Base-by-base conservation (phyloP, 2,113 vertebrate species). In the Brienomyrus longianalis region DNA sequence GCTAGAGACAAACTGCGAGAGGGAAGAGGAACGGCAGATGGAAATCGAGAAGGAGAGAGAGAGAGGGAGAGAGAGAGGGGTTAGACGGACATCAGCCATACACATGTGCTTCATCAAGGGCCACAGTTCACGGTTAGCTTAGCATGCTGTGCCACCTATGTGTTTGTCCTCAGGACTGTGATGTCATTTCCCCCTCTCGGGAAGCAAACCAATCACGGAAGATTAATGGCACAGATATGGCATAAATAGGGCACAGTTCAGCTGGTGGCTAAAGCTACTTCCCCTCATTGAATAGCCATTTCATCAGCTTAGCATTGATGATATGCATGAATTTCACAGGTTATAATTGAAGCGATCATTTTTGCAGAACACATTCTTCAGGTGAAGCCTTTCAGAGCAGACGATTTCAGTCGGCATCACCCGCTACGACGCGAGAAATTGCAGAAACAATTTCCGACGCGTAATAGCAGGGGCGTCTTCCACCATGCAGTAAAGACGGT, bases 181-280 rank as follows among this genome's bases (percentile, higher is more conserved):
- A 27, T 87, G n/a, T 87, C 87, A 43, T 62, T 15, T 43, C 39
- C 87, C 39, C 52, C 39, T 2, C 35, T 39, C 27, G 54, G 54
- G 51, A 45, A 62, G 85, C 85, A 59, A 52, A 87, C 31, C 50
- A 56, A 39, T 54, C 11, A 88, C 31, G 43, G 56, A 43, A 88
- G 56, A 88, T 88, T 45, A 88, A 87, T 87, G 85, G 48, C 51
- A 51, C 31, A 54, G 50, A 66, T 51, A 47, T 88, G 87, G 54
- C 35, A 88, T 62, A 88, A 88, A 66, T 43, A 88, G 35, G 39
- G 54, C 45, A 51, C 51, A 31, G 50, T 54, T 50, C 31, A 19
- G 39, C 56, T n/a, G 31, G 54, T 66, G 35, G 56, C 87, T 66
- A 88, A 88, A 88, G 21, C 7, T n/a, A 47, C 56, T 88, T 11